Conservation (phyloP, 1,140 invertebrate species). For the Orchesella cincta region DNA sequence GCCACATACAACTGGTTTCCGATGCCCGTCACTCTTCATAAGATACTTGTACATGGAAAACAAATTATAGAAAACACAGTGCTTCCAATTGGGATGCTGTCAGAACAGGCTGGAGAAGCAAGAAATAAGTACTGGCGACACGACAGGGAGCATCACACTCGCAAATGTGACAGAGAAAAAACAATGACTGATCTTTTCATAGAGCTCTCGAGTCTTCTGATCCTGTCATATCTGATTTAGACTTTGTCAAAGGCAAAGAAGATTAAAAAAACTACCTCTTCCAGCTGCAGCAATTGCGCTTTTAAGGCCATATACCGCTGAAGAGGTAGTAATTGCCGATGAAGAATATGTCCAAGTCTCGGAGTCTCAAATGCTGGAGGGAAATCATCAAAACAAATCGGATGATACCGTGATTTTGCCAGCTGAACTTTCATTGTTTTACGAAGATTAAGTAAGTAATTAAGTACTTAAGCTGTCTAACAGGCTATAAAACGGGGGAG, state of each 20-base stretch:
- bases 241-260: conserved; percentile 2
- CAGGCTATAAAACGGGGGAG: too few relatives aligned
- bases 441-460: too few relatives aligned
- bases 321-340: too few relatives aligned
- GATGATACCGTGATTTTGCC: too few relatives aligned
- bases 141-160: conserved; percentile 49
- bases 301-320: too few relatives aligned
- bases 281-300: neutral
- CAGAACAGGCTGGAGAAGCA: conserved; percentile 55
- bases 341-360: too few relatives aligned
- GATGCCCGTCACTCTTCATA: conserved; percentile 41
- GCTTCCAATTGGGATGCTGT: conserved; percentile 54
- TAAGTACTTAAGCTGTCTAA: too few relatives aligned
- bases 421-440: too few relatives aligned
- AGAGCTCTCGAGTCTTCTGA: conserved; percentile 7
- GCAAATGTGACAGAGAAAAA: conserved; percentile 51
- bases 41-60: conserved; percentile 41
- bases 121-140: conserved; percentile 53
- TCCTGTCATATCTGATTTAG: conserved; percentile 17
- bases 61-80: conserved; percentile 20
- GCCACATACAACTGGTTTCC: conserved; percentile 28
- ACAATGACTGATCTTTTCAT: conserved; percentile 51
- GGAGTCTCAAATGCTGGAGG: too few relatives aligned
- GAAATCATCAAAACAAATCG: too few relatives aligned
- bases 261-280: neutral